These are phyloP conservation scores for Miltochrista miniata DNA, from an alignment of 2,888 invertebrate species.

Conservation along the genomic window DNA sequence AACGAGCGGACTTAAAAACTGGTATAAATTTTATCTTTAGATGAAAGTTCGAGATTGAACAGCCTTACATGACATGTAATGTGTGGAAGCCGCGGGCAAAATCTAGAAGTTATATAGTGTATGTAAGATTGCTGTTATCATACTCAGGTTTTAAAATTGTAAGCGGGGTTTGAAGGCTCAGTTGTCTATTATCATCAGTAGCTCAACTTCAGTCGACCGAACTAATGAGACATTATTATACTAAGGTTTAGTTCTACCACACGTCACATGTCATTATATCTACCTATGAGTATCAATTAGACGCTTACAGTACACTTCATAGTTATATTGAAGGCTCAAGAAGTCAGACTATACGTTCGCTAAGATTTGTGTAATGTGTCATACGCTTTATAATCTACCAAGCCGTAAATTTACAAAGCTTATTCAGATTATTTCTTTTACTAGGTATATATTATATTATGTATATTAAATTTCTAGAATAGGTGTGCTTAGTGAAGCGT, in stretches of 20 bases:
- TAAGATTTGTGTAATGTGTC: not conserved
- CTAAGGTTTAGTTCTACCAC: no score
- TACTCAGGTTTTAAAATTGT: no score
- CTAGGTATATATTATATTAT: slow-evolving; percentile 18
- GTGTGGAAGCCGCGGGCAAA: not conserved
- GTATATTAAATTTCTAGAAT: not conserved
- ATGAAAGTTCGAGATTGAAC: not conserved
- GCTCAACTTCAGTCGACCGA: no score
- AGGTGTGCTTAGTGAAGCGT: slow-evolving; percentile 28
- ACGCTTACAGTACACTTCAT: no score
- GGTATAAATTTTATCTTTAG: not conserved
- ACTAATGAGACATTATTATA: no score
- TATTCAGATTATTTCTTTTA: slow-evolving; percentile 7
- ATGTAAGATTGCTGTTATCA: no score
- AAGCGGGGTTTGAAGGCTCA: no score
- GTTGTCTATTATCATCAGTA: not conserved
- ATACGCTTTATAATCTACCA: not conserved
- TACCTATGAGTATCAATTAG: no score
- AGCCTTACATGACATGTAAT: not conserved
- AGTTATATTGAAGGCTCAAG: no score
- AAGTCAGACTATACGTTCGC: no score
- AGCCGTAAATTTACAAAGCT: not conserved
- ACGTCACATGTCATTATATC: no score
- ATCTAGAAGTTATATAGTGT: not conserved
- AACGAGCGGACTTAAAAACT: not conserved